Base-by-base conservation (phyloP, 2,113 vertebrate genomes). In the Rhynchopsitta pachyrhyncha region DNA sequence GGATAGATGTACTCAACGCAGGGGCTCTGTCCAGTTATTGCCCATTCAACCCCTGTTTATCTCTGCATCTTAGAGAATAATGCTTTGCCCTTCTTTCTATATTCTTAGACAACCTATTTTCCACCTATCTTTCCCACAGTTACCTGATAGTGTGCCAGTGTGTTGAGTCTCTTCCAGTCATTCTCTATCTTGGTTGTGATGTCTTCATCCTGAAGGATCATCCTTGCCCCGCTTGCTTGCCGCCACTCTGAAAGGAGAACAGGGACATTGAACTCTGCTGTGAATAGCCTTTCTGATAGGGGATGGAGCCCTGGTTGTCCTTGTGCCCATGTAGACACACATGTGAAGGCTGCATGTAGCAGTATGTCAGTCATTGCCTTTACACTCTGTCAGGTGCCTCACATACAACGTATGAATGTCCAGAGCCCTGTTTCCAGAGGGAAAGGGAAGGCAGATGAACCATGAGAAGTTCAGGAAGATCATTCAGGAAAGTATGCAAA, bases 111-210 rank as follows among this genome's bases (percentile, higher is more conserved):
- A 31, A 39, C 4, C 20, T 25, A 12, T 16, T 59, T 37, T 41
- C 41, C 3, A 27, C 24, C 25, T 44, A 46, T 2, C 23, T 57
- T 17, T 73, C 62, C 15, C 46, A 22, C 10, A 11, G 37, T 76
- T 76, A 98, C 98, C 98, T 98, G 98, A 83, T 98, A 98, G 69
- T 98, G 98, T 35, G 97, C 98, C 76, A 98, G 63, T 0, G 98
- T 98, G 82, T 98, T 98, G 64, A 98, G 97, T 49, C 98, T 98
- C 96, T 98, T 98, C 98, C 98, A 98, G 96, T 98, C 98, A 0
- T 98, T 98, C 86, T 98, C 98, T 31, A 98, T 98, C 94, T 98
- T 98, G 80, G 98, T 98, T 42, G 98, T 98, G 93, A 98, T 97
- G 90, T 98, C 98, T 92, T 98, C 98, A 13, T 98, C 98, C 83